Percentiles rank a stretch among this genome's conserved stretches.
Evolutionary conservation across 2,113 vertebrate genomes (phyloP).

Genomic region (Pholis gunnellus): DNA sequence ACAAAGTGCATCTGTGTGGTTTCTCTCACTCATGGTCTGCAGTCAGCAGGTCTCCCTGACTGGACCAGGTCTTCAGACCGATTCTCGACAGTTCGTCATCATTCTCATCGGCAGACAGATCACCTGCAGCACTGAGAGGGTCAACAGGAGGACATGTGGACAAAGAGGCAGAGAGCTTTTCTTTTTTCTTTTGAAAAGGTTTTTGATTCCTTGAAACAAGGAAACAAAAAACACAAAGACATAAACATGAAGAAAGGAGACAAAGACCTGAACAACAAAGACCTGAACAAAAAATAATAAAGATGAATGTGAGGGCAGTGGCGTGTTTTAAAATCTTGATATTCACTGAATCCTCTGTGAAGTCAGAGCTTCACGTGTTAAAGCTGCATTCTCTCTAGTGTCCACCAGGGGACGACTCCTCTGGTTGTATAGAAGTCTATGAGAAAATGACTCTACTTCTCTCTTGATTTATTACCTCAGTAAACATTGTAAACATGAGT

Average conservation of each 20-base stretch:
- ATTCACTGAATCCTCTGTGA: too few species aligned
- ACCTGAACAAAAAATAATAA: background rate
- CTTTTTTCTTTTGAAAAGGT: too few species aligned
- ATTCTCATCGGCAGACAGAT: slow-evolving; percentile 24
- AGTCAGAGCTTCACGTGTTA: too few species aligned
- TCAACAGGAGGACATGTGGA: background rate
- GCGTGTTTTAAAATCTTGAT: too few species aligned
- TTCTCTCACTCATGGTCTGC: slow-evolving; percentile 80
- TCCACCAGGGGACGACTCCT: too few species aligned
- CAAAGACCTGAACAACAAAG: background rate
- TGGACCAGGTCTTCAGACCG: slow-evolving; percentile 40
- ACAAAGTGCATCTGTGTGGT: background rate
- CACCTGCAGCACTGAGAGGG: background rate
- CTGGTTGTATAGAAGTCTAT: too few species aligned
- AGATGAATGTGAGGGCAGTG: background rate
- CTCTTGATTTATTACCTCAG: too few species aligned
- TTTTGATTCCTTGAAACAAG: too few species aligned
- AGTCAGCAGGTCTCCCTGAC: slow-evolving; percentile 69
- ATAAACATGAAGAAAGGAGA: too few species aligned
- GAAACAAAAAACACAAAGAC: background rate
- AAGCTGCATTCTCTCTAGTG: too few species aligned
- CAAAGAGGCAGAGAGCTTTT: background rate
- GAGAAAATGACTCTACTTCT: too few species aligned
- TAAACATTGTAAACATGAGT: too few species aligned
- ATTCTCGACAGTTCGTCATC: slow-evolving; percentile 58